Conservation (phyloP, 2,797 vertebrate genomes). For the Epinephelus awoara region DNA sequence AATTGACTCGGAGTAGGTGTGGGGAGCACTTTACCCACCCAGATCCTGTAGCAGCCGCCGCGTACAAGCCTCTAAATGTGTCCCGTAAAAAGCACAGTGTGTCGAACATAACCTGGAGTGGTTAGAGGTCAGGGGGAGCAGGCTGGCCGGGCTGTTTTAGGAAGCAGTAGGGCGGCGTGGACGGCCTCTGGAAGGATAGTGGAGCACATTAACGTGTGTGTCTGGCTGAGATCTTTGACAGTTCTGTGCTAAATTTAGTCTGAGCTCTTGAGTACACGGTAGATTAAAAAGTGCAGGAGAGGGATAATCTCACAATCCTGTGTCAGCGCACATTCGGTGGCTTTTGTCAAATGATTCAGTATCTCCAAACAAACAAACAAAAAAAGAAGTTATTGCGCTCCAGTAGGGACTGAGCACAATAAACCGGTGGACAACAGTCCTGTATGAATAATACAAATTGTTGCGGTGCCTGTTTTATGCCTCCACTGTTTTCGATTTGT, state of each 20-base stretch:
- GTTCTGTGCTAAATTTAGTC: conserved; percentile 77
- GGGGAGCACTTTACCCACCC: conserved; percentile 16
- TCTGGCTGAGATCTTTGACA: conserved; percentile 67
- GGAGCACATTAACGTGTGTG: conserved; percentile 38
- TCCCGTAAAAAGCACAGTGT: conserved; percentile 12
- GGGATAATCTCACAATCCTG: conserved; percentile 80
- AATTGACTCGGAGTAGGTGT: conserved; percentile 34
- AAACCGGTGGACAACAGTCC: background rate
- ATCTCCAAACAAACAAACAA: background rate
- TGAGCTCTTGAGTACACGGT: conserved; percentile 74
- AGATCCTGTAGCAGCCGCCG: background rate
- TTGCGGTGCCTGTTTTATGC: background rate
- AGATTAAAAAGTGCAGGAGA: conserved; percentile 78
- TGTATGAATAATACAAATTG: background rate
- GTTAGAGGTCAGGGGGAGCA: conserved; percentile 9
- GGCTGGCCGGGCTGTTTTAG: conserved; percentile 23
- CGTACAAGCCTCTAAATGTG: background rate
- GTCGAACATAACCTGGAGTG: background rate
- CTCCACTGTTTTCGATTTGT: too few species aligned
- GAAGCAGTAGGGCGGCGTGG: background rate
- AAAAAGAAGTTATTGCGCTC: conserved; percentile 19
- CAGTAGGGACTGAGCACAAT: background rate
- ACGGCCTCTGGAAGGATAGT: conserved; percentile 23
- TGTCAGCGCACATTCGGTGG: conserved; percentile 42
- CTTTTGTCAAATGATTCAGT: conserved; percentile 47